Evolutionary conservation across 1,140 invertebrate species (phyloP).

Genomic region (Lordiphosa collinella): DNA sequence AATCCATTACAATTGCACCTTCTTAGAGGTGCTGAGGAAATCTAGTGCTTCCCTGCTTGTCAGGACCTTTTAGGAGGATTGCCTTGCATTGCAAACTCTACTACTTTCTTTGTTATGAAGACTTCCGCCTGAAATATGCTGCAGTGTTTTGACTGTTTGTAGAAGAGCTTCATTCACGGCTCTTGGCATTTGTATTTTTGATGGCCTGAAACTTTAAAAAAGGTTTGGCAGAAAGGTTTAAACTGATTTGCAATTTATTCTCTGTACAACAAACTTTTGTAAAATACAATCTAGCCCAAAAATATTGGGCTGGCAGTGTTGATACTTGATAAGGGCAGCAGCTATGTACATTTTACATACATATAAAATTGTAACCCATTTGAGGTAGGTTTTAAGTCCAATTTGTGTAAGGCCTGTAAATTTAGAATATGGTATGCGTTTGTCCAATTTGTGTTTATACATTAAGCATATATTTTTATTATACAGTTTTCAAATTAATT

Average conservation of each 20-base stretch:
- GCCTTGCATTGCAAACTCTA: no score
- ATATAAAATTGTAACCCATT: constrained; percentile 27
- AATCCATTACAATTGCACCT: no score
- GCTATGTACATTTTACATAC: not conserved
- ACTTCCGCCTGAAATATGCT: no score
- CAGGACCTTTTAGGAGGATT: no score
- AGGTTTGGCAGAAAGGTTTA: no score
- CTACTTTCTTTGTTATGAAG: no score
- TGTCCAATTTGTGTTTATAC: constrained; percentile 23
- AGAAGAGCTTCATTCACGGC: no score
- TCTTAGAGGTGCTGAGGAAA: no score
- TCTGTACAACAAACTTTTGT: constrained; percentile 28
- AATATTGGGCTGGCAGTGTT: constrained; percentile 36
- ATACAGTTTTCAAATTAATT: constrained; percentile 12
- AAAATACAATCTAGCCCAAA: not conserved
- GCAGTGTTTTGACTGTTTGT: no score
- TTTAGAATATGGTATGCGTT: constrained; percentile 18
- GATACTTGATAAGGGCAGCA: constrained; percentile 2
- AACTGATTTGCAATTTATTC: constrained; percentile 19
- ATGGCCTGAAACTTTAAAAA: no score
- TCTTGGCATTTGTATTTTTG: no score
- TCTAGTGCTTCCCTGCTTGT: no score
- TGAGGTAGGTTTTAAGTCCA: constrained; percentile 30
- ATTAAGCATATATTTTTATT: constrained; percentile 4
- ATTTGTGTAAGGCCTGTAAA: constrained; percentile 28